Base-by-base conservation (phyloP, 2,797 vertebrate genomes). In the Alauda arvensis region DNA sequence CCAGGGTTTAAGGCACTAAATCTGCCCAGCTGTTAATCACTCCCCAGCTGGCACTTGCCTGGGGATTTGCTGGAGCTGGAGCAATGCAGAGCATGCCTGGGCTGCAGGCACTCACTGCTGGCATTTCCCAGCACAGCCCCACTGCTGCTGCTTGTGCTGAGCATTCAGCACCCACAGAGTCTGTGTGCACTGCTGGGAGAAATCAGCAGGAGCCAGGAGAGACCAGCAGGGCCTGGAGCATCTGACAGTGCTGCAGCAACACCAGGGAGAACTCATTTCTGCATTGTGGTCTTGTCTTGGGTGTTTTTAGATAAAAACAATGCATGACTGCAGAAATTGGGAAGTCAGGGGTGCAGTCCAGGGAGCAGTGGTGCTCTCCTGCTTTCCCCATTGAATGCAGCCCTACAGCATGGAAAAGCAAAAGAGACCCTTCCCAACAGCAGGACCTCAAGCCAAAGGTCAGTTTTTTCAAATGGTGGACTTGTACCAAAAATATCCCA, bases 11-110 rank as follows among this genome's bases (percentile, higher is more conserved):
- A 57, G 84, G 51, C 71, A 21, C 51, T 15, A 8, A 15, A 18
- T 31, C 23, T 78, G 49, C 31, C 65, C 88, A 91, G 91, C 86
- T 82, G 78, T 68, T 40, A 3, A 28, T 72, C 60, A 6, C 46
- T 53, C 26, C 62, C 70, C 77, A 76, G 71, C 77, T 91, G 88
- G 56, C 46, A 14, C 52, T 75, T 20, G 45, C 76, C 88, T 18
- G 48, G 7, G 43, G 45, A 29, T 28, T 15, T 10, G 6, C 63
- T 23, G 31, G 78, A 77, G 69, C 29, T 77, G 85, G 28, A 10
- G 23, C 5, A 17, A 10, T 2, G 21, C 16, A 28, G 18, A 1
- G 18, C 8, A 0, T 26, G 76, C 56, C 29, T 8, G 10, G 14
- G 45, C 46, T 49, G 60, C 14, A 4, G 34, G 23, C 34, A 6